Base-by-base conservation (phyloP, 1,140 invertebrate genomes). In the Psilanteris sp. region DNA sequence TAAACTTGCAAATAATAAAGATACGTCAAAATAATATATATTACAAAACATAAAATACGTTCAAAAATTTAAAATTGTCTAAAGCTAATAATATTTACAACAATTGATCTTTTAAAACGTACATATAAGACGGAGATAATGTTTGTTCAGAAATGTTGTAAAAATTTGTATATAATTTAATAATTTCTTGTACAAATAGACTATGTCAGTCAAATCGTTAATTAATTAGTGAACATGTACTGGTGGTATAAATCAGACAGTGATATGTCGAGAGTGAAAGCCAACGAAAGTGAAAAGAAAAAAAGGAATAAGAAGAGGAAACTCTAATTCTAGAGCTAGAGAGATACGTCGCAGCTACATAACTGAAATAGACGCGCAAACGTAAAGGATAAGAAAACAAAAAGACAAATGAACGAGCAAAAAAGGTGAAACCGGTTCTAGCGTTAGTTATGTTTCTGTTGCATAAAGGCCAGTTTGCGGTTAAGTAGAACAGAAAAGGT, bases 391-490 rank as follows among this genome's bases (percentile, higher is more conserved):
- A 32, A 72, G 39, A 57, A 55, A 48, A 62, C 9, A 55, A 62
- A 72, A 71, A 32, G 46, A 10, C 22, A 54, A 54, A 39, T 14
- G 61, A 70, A 7, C 29, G 68, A 15, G 34, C 57, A 43, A 73
- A 59, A 73, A 59, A 59, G 32, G 8, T 14, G 48, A 26, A 78
- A 79, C 73, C 70, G 73, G 73, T 79, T 79, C 36, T 55, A 68
- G 43, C 37, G 68, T 73, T 76, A 76, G 67, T 76, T 79, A 73
- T 72, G 57, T 48, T 67, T 55, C 67, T 36, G 50, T 79, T 79
- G 75, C 73, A 77, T 79, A 77, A 79, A 78, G 59, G 44, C 41
- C 41, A 68, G 54, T 46, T 72, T 61, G 67, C 11, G 67, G 67
- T 54, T 44, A 61, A 70, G 36, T 39, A 50, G 43, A 11, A 52